Base-by-base conservation (phyloP, 1,140 invertebrate species). In the Rhyzopertha dominica region DNA sequence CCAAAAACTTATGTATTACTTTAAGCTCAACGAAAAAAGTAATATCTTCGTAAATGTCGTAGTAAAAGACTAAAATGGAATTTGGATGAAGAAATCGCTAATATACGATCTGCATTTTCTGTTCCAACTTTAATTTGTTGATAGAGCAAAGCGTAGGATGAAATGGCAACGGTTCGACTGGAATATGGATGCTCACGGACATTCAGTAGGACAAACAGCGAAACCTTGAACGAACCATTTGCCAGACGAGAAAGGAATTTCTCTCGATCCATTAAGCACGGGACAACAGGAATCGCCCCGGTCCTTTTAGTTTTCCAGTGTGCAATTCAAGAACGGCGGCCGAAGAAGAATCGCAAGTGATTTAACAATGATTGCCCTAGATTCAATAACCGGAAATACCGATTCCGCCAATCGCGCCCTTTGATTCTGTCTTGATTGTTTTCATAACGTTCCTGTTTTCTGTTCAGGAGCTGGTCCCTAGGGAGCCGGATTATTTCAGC, bases 341-440 rank as follows among this genome's bases (percentile, higher is more conserved):
- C 43, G 45, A 54, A 51, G 41, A 32, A 37, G 45, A 54, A 51
- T 51, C 52, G 50, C 53, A 46, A 56, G 50, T 55, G 53, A 55
- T 53, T 55, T 54, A 44, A 43, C 53, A 47, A 47, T 44, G 52
- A 54, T 54, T 54, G 53, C 43, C 42, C 48, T 17, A 40, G 52
- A 57, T 57, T 57, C 51, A 49, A 54, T 58, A 58, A 52, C 49
- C 55, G 52, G 49, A 54, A 54, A 57, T 44, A 40, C 31, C 39
- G 26, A 46, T 45, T 48, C 43, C 42, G 38, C 54, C 54, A 57
- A 57, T 54, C 46, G 49, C 17, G 31, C 43, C 34, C 50, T 51
- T 54, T 58, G 55, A 58, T 58, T 56, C 50, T 29, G 49, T 38
- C 51, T 54, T 52, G 47, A 51, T 48, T 49, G 52, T 54, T 58